Evolutionary conservation across 2,113 vertebrate species (phyloP), one percentile per base, ranked within the genome.

Genomic region (Psettodes erumei): DNA sequence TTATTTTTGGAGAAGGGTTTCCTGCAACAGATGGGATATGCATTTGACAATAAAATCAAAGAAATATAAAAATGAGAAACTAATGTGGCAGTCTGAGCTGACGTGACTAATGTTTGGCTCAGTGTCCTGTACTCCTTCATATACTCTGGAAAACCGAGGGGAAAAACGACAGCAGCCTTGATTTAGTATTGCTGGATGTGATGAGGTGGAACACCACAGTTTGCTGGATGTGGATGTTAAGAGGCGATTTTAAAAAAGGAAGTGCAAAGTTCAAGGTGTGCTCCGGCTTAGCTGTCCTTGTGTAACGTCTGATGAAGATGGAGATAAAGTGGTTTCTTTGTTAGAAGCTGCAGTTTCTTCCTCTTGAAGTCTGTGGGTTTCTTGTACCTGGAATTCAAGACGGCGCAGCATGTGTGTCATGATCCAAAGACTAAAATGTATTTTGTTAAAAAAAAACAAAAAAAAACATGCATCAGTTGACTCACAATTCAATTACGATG

Each of bases 301-400:
- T 97, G 97, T 91, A 99, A 90, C 19, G 94, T 98, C 89, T 99
- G 98, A 89, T 98, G 95, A 65, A 99, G 96, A 85, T 99, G 98
- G 85, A 99, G 98, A 93, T 96, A 99, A 79, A 99, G 97, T 90
- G 97, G 98, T 93, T 99, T 99, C 96, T 97, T 99, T 68, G 98
- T 98, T 86, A 99, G 93, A 82, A 99, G 94, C 67, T 98, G 96
- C 75, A 99, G 93, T 89, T 99, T 99, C 95, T 99, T 99, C 92
- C 97, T 96, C 94, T 97, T 99, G 93, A 97, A 99, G 92, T 99
- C 98, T 16, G 98, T 99, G 85, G 98, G 98, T 91, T 99, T 99
- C 95, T 97, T 99, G 95, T 99, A 99, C 90, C 97, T 99, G 94
- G 21, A 68, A 82, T 25, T 10, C 4, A 55, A 73, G 25, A 73